Conservation (phyloP, 1,140 invertebrate species). For the Drosophila mayri region DNA sequence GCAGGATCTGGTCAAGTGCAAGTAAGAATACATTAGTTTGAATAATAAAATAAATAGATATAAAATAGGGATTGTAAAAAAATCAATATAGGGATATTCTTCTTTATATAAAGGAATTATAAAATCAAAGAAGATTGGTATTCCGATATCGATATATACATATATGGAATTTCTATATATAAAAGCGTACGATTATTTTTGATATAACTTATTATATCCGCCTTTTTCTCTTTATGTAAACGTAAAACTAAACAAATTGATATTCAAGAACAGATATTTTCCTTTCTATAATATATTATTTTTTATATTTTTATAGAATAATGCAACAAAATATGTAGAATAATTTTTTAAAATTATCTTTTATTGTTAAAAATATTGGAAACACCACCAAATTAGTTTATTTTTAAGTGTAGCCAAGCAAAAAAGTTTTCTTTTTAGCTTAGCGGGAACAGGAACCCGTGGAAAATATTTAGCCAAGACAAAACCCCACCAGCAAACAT, state of each 20-base stretch:
- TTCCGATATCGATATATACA: too few species aligned
- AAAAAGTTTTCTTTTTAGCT: slow-evolving; percentile 40
- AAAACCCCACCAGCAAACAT: slow-evolving; percentile 1
- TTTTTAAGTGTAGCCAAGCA: slow-evolving; percentile 2
- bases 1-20: slow-evolving; percentile 80
- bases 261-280: too few species aligned
- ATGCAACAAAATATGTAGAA: not conserved
- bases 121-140: too few species aligned
- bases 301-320: too few species aligned
- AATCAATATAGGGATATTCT: not conserved
- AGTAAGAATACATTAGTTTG: slow-evolving; percentile 47
- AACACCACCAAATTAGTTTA: not conserved
- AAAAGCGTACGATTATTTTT: too few species aligned
- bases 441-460: slow-evolving; percentile 22
- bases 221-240: too few species aligned
- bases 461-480: slow-evolving; percentile 5
- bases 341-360: not conserved
- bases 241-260: too few species aligned
- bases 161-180: too few species aligned
- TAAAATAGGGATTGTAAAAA: not conserved
- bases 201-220: too few species aligned
- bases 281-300: too few species aligned
- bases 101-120: too few species aligned
- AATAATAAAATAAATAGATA: not conserved
- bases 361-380: not conserved